Evolutionary conservation across 2,888 invertebrate species (phyloP).

Genomic region (Argyresthia albistria): DNA sequence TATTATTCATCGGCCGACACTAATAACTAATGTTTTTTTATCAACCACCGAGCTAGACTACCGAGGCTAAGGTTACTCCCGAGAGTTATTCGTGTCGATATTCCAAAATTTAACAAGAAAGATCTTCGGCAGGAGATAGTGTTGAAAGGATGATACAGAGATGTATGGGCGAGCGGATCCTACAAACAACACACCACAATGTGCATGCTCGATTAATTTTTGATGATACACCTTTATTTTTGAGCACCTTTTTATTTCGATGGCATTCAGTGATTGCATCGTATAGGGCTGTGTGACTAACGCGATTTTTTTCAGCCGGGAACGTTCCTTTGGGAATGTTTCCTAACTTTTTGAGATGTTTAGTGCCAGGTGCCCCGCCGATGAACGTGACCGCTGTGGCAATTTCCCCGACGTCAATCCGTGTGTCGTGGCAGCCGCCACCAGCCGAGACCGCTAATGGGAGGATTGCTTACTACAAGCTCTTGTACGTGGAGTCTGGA

Average conservation of each 20-base stretch:
- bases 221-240: constrained; percentile 35
- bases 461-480: constrained; percentile 94
- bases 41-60: not conserved
- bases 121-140: constrained; percentile 51
- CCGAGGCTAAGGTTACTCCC: not conserved
- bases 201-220: constrained; percentile 50
- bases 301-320: constrained; percentile 33
- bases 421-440: constrained; percentile 94
- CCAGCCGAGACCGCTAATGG: constrained; percentile 93
- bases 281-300: constrained; percentile 29
- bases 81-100: constrained; percentile 30
- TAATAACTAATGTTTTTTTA: not conserved
- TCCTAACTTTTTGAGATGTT: constrained; percentile 43
- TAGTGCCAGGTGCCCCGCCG: constrained; percentile 98
- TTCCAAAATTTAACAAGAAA: constrained; percentile 25
- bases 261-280: constrained; percentile 73
- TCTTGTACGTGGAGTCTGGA: constrained; percentile 89
- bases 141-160: constrained; percentile 48
- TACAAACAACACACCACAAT: constrained; percentile 34
- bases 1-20: not conserved
- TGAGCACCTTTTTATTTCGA: constrained; percentile 54
- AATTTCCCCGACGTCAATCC: constrained; percentile 89
- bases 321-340: constrained; percentile 13
- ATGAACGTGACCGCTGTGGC: constrained; percentile 93
- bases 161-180: constrained; percentile 66